Conservation (phyloP, 2,888 invertebrate species). For the Toxonevra muliebris region DNA sequence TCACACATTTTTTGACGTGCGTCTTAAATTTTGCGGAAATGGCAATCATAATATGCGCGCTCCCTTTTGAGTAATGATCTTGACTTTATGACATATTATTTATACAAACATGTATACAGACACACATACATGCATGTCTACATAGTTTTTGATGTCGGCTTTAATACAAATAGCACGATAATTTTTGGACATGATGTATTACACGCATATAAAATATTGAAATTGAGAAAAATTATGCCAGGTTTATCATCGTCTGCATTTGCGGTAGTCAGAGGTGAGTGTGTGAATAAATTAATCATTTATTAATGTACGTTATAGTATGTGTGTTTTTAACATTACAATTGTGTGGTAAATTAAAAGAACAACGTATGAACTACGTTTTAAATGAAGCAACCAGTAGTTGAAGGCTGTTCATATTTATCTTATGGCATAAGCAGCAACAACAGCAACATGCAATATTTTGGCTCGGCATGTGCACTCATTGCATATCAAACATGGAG, state of each 20-base stretch:
- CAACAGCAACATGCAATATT: too few relatives aligned
- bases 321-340: too few relatives aligned
- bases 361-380: too few relatives aligned
- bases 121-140: background rate
- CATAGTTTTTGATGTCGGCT: background rate
- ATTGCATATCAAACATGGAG: too few relatives aligned
- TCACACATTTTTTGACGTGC: background rate
- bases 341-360: too few relatives aligned
- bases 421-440: too few relatives aligned
- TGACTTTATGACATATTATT: conserved; percentile 30
- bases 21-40: conserved; percentile 20
- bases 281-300: too few relatives aligned
- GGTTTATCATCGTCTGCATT: background rate
- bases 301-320: too few relatives aligned
- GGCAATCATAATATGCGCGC: conserved; percentile 21
- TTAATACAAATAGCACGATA: conserved; percentile 13
- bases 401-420: too few relatives aligned
- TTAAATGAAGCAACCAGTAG: too few relatives aligned
- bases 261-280: background rate
- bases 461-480: too few relatives aligned
- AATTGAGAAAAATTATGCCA: conserved; percentile 16
- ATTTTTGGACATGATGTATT: conserved; percentile 14
- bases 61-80: conserved; percentile 24
- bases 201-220: background rate
- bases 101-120: conserved; percentile 7